A percentile compares a stretch with the other conserved stretches of the same genome.
These are phyloP conservation scores for Smittia sp. DNA, from an alignment of 2,888 invertebrate genomes.

Conservation along the genomic window DNA sequence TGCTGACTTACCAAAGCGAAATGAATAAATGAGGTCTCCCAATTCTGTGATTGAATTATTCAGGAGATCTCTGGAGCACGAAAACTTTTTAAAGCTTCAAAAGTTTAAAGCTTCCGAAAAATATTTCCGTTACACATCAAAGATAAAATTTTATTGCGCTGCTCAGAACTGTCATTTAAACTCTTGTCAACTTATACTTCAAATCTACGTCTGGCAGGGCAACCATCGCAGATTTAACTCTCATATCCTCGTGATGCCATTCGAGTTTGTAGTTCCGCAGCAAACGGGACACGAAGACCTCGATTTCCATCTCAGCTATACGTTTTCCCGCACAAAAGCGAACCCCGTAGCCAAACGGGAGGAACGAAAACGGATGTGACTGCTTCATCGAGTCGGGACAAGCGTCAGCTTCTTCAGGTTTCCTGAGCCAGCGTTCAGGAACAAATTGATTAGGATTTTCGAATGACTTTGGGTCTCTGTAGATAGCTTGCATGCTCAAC, in stretches of 20 bases:
- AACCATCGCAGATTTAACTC: neutral
- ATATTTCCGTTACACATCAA: too few species aligned
- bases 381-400: conserved; percentile 28
- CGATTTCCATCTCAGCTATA: conserved; percentile 42
- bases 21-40: too few species aligned
- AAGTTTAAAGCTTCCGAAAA: too few species aligned
- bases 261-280: conserved; percentile 37
- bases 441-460: conserved; percentile 31
- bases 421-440: conserved; percentile 42
- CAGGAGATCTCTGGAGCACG: too few species aligned
- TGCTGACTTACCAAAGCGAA: too few species aligned
- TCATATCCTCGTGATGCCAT: conserved; percentile 42
- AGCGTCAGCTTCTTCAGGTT: neutral
- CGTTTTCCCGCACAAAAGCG: conserved; percentile 39
- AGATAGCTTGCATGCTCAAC: neutral
- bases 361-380: conserved; percentile 33
- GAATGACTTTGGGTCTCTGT: conserved; percentile 1
- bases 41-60: too few species aligned
- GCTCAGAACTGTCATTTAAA: too few species aligned
- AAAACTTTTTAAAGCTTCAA: too few species aligned
- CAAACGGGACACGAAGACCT: conserved; percentile 36
- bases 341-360: conserved; percentile 41
- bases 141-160: too few species aligned
- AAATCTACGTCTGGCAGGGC: neutral
- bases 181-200: neutral